Evolutionary conservation across 1,140 invertebrate genomes (phyloP), one percentile per base, ranked within the genome.

Genomic region (Drosophila truncata): DNA sequence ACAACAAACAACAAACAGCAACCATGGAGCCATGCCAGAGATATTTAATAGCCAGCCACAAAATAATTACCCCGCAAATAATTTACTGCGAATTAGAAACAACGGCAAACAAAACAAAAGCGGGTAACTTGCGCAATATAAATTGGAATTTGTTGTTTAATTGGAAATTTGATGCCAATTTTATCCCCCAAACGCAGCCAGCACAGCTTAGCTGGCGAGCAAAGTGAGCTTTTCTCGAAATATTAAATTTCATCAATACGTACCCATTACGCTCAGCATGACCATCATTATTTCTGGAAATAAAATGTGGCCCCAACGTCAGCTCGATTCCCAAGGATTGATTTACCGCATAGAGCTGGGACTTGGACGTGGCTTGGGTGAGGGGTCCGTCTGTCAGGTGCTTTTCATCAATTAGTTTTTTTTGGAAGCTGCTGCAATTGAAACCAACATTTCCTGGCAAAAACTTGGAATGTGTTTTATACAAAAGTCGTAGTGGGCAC

Each of bases 121-220:
- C 52, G 42, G 7, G 37, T 57, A 54, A 44, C n/a, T 69, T 72
- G 54, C 58, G 71, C 29, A 73, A 88, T 63, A 88, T 81, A 85
- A 90, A 90, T 85, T 81, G 84, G 78, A 90, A 90, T 88, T 88
- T 78, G 33, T 50, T 82, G 85, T 90, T 90, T 88, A 88, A 88
- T 88, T 88, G 85, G 85, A 91, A 82, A 88, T 90, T 88, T 70
- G 85, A 88, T 85, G 78, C 85, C 58, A 75, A 65, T 74, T 67
- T 25, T 8, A 25, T 20, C 39, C 58, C 59, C 39, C 58, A 55
- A 49, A 46, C 41, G 55, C 35, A 23, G 4, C 55, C n/a, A n/a
- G 9, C 41, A 7, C 47, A 59, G 58, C 46, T 44, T 27, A 20
- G 44, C n/a, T 63, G 57, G 35, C 44, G 71, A 62, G 70, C 66